phyloP scores from a whole-genome alignment of 2,797 vertebrate species.

The Syngnathus rostellatus region DNA sequence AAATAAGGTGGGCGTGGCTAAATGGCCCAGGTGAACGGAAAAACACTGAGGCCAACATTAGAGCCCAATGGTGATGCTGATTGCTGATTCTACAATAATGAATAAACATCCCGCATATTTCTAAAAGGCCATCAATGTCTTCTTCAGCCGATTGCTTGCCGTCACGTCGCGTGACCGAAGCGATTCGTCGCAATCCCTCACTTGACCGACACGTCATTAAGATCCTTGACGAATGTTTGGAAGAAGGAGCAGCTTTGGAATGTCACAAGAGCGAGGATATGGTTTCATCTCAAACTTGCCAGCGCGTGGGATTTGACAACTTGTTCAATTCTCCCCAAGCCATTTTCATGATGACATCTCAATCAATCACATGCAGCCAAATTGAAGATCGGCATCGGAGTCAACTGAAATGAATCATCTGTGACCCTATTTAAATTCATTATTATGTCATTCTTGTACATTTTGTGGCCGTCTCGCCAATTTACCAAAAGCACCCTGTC shows the following conservation, averaged over 20 bases:
- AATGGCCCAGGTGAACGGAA: too few relatives aligned
- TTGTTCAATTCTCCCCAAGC: background rate
- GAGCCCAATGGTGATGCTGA: too few relatives aligned
- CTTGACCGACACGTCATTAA: constrained; percentile 17
- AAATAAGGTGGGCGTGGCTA: too few relatives aligned
- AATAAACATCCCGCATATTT: too few relatives aligned
- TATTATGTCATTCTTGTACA: background rate
- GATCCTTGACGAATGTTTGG: constrained; percentile 17
- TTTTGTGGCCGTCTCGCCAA: background rate
- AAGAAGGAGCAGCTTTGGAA: constrained; percentile 15
- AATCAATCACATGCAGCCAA: background rate
- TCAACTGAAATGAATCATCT: too few relatives aligned
- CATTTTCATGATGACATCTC: background rate
- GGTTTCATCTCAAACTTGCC: constrained; percentile 13
- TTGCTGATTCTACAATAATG: too few relatives aligned
- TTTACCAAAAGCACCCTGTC: background rate
- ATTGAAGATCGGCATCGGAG: background rate
- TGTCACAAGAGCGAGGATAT: constrained; percentile 11
- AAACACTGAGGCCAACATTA: too few relatives aligned
- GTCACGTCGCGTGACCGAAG: constrained; percentile 17
- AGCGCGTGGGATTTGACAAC: constrained; percentile 9
- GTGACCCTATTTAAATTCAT: background rate
- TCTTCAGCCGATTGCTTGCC: constrained; percentile 18
- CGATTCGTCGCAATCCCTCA: constrained; percentile 23
- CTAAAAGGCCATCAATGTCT: constrained; percentile 19